A percentile compares a stretch with the other conserved stretches of the same genome.
Evolutionary conservation across 2,888 invertebrate genomes (phyloP).

Genomic region (Drosophila austrosaltans): DNA sequence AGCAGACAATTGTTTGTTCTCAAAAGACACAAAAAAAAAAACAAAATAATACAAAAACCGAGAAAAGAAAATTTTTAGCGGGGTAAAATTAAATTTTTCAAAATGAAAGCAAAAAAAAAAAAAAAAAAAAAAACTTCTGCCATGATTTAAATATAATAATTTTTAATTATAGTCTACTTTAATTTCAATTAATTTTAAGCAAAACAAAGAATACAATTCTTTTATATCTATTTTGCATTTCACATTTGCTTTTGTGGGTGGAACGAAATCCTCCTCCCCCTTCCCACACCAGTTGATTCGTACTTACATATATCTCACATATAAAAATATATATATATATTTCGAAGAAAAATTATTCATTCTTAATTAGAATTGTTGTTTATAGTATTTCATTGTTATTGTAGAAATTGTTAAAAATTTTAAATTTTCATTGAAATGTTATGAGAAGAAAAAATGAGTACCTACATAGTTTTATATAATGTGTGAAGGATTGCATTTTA

Average conservation of each 20-base stretch:
- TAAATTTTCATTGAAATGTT: background rate
- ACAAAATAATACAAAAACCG: background rate
- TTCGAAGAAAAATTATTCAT: background rate
- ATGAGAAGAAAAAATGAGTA: background rate
- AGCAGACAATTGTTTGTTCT: slow-evolving; percentile 5
- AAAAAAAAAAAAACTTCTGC: background rate
- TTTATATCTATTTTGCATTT: slow-evolving; percentile 30
- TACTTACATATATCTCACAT: slow-evolving; percentile 4
- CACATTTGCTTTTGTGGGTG: slow-evolving; percentile 3
- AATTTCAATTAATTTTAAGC: slow-evolving; percentile 8
- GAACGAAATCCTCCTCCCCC: background rate
- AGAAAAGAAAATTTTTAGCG: slow-evolving; percentile 1
- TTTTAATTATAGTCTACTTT: slow-evolving; percentile 16
- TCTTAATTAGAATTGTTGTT: slow-evolving; percentile 8
- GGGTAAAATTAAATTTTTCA: background rate
- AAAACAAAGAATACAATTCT: slow-evolving; percentile 18
- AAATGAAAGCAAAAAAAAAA: background rate
- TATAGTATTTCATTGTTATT: slow-evolving; percentile 2
- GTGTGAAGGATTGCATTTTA: background rate
- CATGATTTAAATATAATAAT: slow-evolving; percentile 6
- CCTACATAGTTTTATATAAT: background rate
- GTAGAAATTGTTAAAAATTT: slow-evolving; percentile 6
- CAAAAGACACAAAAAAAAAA: background rate
- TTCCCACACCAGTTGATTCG: background rate
- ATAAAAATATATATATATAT: background rate